Percentiles rank a stretch among this genome's conserved stretches.
These are phyloP conservation scores for Cyprinus carpio DNA, from an alignment of 2,113 vertebrate genomes.

Conservation along the genomic window DNA sequence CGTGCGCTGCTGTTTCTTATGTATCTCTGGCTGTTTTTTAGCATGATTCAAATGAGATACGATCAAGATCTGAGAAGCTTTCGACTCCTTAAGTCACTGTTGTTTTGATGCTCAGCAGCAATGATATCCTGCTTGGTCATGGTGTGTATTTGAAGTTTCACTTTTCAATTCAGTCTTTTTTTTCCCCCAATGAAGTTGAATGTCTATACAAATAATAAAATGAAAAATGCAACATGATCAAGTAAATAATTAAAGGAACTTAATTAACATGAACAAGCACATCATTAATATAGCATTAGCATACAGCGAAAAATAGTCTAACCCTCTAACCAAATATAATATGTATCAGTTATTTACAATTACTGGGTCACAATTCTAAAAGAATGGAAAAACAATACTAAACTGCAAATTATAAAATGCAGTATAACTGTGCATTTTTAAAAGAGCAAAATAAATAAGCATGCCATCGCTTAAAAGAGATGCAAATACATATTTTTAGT, in stretches of 20 bases:
- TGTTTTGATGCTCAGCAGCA: background rate
- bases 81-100: background rate
- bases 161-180: background rate
- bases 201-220: background rate
- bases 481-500: background rate
- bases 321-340: background rate
- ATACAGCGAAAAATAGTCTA: background rate
- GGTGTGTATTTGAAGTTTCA: background rate
- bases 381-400: background rate
- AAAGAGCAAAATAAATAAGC: background rate
- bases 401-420: background rate
- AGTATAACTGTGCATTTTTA: background rate
- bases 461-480: background rate
- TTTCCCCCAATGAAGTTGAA: background rate
- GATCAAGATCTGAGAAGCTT: background rate
- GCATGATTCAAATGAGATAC: background rate
- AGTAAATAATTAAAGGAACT: background rate
- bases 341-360: background rate
- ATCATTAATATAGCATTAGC: background rate
- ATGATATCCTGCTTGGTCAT: constrained; percentile 7
- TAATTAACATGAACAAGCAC: background rate
- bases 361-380: background rate
- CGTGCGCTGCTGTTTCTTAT: background rate
- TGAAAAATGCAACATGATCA: background rate
- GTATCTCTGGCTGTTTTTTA: background rate